Base-by-base conservation (phyloP, 2,113 vertebrate species). In the Terrapene triunguis region DNA sequence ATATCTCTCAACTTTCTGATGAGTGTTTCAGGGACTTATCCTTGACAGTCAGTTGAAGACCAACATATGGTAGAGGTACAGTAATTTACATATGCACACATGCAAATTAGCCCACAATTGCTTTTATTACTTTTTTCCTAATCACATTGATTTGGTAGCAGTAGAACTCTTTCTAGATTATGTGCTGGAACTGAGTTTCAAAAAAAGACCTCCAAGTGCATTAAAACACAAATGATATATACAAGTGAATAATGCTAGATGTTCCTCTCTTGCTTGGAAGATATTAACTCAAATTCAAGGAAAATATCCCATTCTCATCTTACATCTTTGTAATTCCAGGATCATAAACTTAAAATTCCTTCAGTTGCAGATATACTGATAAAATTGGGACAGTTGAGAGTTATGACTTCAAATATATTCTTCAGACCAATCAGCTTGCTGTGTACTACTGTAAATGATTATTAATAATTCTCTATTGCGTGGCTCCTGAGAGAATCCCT, bases 1-100 rank as follows among this genome's bases (percentile, higher is more conserved):
- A 89, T 91, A 76, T 96, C 93, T 97, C 92, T 97, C 93, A 90
- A 54, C 93, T 95, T n/a, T 95, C 92, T 94, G 88, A 92, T 92
- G 65, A 95, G 79, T 79, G 14, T 76, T 90, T 80, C 42, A 79
- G 74, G 57, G 19, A 29, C 7, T 8, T 95, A 94, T 97, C 78
- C 50, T 65, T 95, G 88, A 91, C 92, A 95, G 79, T 93, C 84
- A 93, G n/a, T 95, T 97, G 89, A 85, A 1, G 21, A 92, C 62
- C 69, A 96, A 50, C 72, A 48, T 96, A 92, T 89, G 85, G 35
- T 90, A 89, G 95, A 96, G 89, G 93, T 97, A 92, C 19, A 54
- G 44, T 90, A 87, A 84, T 87, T 94, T 91, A 81, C 55, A 42
- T 62, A 69, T n/a, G 83, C 95, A 91, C 38, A 89, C 42, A 69